Evolutionary conservation across 2,888 invertebrate species (phyloP), one percentile per base, ranked within the genome.

Genomic region (Entomobrya multifasciata): DNA sequence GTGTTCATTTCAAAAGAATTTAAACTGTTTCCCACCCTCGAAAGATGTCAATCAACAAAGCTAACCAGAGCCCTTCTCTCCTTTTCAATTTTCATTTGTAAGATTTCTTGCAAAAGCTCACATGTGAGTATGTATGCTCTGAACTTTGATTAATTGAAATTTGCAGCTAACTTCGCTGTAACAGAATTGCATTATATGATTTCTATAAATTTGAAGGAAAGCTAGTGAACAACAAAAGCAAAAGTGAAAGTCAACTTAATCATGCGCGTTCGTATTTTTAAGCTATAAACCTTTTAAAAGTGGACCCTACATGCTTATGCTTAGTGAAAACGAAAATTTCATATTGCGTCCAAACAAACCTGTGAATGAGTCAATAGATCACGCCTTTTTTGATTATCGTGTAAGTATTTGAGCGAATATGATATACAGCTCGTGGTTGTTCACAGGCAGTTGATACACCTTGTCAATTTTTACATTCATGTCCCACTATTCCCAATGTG

Each of bases 221-320:
- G n/a, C n/a, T n/a, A 70, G 70, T 70, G 25, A 25, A 17, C 20
- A 47, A 13, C 25, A 11, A 27, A 11, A 49, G 27, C n/a, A 44
- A 67, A 44, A 25, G 70, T 25, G 49, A 70, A 70, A 83, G 76
- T 74, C 20, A 44, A 72, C 65, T 11, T 70, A 25, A 70, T 70
- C 36, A 25, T 30, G 22, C n/a, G n/a, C n/a, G n/a, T 41, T 57
- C 49, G 2, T 30, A 10, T 70, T 30, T 17, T 41, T 62, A 30
- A 55, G 20, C 41, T 49, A 83, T 76, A 76, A 82, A 82, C 72
- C 22, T 60, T 13, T 47, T 49, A 41, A 82, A 74, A 82, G 74
- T 76, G 36, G 62, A 83, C 62, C 70, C n/a, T 81, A 20, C 17
- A 76, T 74, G 62, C 52, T 81, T 60, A n/a, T n/a, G n/a, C 72